Base-by-base conservation (phyloP, 2,888 invertebrate genomes). In the Cartodere bifasciata region DNA sequence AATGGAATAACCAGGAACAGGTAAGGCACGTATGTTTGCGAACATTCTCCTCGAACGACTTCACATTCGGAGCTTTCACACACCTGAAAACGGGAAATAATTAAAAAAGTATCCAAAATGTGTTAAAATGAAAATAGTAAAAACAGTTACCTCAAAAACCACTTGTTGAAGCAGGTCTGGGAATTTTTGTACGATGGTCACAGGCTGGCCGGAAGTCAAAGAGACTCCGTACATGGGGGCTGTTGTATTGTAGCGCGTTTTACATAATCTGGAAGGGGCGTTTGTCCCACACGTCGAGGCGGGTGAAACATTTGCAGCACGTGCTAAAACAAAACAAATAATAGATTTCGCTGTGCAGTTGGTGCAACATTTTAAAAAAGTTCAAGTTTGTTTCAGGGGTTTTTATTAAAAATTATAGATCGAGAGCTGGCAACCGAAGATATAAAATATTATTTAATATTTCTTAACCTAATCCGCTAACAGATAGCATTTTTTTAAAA, bases 151-250 rank as follows among this genome's bases (percentile, higher is more conserved):
- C 63, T 90, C 90, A 53, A 87, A 90, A 31, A 90, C 86, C 34
- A 90, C 88, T 63, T 90, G 90, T 56, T 90, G 90, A 39, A 90
- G 59, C 22, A 90, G 67, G 63, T 90, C 90, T 1, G 90, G 90
- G 52, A 91, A 91, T 62, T 90, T 90, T 62, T 90, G 90, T 20
- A 90, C 88, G 48, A 90, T 90, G 30, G 88, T 88, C 44, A 90
- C 88, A 1, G 88, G 87, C 51, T 88, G 86, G 2, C 90, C 90
- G 9, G 87, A 88, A 10, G 90, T 90, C 21, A 90, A 64, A 11
- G 87, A 88, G 23, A 90, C 87, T n/a, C 90, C 90, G 54, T 87
- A 90, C 83, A 90, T 84, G 1, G 90, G 90, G 11, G 90, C 90
- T 23, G 90, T 90, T 13, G 90, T 90, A 61, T 90, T 90, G 62